A percentile compares a stretch with the other conserved stretches of the same genome.
Evolutionary conservation across 2,888 invertebrate species (phyloP).

Genomic region (Eueremaeus valkanovi): DNA sequence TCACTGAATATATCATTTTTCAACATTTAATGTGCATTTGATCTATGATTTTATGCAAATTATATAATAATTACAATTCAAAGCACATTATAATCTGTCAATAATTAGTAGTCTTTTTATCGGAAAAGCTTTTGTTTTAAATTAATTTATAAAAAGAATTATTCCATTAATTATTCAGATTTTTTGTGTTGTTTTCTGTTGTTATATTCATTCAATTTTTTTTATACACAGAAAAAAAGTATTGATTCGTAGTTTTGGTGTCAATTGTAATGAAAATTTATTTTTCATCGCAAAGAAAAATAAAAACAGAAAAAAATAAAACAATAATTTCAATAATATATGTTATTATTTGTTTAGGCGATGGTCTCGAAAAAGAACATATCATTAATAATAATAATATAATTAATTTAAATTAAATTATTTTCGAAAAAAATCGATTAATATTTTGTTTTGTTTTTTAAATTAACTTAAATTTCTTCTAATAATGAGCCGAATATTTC

Average conservation of each 20-base stretch:
- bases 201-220: background rate
- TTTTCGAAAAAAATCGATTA: background rate
- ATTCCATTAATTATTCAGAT: background rate
- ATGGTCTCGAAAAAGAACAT: constrained; percentile 16
- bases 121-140: too few species aligned
- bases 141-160: background rate
- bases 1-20: background rate
- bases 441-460: background rate
- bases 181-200: background rate
- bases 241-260: constrained; percentile 24
- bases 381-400: background rate
- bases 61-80: background rate
- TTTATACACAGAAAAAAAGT: background rate
- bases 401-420: too few species aligned
- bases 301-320: background rate
- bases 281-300: constrained; percentile 6
- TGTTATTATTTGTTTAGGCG: background rate
- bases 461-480: constrained; percentile 3
- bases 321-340: constrained; percentile 21
- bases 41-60: background rate
- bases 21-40: background rate
- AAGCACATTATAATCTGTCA: background rate
- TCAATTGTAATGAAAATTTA: constrained; percentile 28
- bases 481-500: constrained; percentile 17
- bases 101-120: background rate